Base-by-base conservation (phyloP, 2,888 invertebrate species). In the Acleris literana region DNA sequence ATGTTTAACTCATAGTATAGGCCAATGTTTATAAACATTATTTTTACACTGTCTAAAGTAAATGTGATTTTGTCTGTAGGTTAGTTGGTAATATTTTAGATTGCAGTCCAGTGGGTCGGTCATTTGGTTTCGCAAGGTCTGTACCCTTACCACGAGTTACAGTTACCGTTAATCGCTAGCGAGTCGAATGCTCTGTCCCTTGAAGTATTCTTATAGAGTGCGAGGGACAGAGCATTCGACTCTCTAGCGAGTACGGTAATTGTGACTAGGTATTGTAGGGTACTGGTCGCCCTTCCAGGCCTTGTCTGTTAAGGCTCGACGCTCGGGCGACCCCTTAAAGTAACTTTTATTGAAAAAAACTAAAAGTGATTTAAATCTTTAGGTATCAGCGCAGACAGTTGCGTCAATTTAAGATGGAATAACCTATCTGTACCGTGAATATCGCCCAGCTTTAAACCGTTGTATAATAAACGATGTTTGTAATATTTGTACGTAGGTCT, bases 21-120 rank as follows among this genome's bases (percentile, higher is more conserved):
- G 90, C 85, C 90, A 91, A 90, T 87, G 85, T 91, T 90, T 88
- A 87, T 86, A 86, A 87, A 88, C 85, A 88, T 91, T 92, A 92
- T 92, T 92, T 92, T 91, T 91, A 92, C 92, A 92, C 90, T 86
- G 86, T 91, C 87, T 92, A 80, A 82, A 80, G 81, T 81, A 77
- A 86, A 89, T 88, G 90, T 90, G 87, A 90, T 88, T 88, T 88
- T 85, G 86, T 89, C 83, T 82, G 84, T 88, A 88, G 68, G 54
- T 67, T 65, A 46, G 87, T 75, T 78, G 75, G 77, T 87, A 85
- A 84, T 63, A 74, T 80, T 82, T 83, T 88, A 87, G 85, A 81
- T 76, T 79, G 76, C 88, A 84, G 90, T 88, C 88, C 89, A 85
- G 87, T 75, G 74, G 74, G 74, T 75, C 76, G 59, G 68, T 57